These are phyloP conservation scores for Eupithecia inturbata DNA, from an alignment of 2,888 invertebrate species.

Conservation along the genomic window DNA sequence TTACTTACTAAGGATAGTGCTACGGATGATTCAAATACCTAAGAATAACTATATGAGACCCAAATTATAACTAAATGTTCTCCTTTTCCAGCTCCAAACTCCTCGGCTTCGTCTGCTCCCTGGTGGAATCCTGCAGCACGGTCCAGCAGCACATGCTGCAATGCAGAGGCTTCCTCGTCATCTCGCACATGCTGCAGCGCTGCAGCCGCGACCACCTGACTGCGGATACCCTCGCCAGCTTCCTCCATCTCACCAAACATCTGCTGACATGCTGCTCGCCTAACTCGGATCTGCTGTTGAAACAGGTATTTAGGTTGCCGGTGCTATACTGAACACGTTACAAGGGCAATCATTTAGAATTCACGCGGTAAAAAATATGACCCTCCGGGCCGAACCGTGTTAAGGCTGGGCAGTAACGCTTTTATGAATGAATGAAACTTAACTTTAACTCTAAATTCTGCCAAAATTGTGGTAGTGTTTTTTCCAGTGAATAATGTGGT, in stretches of 20 bases:
- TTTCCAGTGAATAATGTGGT: not conserved
- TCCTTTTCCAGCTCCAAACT: slow-evolving; percentile 91
- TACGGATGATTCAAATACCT: too few relatives aligned
- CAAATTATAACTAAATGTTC: not conserved
- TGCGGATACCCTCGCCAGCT: slow-evolving; percentile 95
- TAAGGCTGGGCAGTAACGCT: too few relatives aligned
- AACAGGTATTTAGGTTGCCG: slow-evolving; percentile 87
- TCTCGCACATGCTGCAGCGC: slow-evolving; percentile 97
- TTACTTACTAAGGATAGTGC: too few relatives aligned
- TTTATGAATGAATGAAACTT: not conserved
- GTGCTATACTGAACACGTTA: not conserved
- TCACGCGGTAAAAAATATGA: not conserved
- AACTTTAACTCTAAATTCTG: not conserved
- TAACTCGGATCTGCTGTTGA: slow-evolving; percentile 94
- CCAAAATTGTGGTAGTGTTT: not conserved
- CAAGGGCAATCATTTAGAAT: not conserved
- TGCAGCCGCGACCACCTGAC: slow-evolving; percentile 97
- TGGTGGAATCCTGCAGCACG: slow-evolving; percentile 98
- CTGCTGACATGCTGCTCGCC: slow-evolving; percentile 96
- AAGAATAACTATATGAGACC: too few relatives aligned
- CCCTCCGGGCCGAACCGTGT: too few relatives aligned
- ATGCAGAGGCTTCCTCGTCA: slow-evolving; percentile 98
- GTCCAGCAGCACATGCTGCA: slow-evolving; percentile 99
- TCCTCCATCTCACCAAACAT: slow-evolving; percentile 95
- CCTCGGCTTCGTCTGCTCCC: slow-evolving; percentile 97